Evolutionary conservation across 2,797 vertebrate species (phyloP).

Genomic region (Tiaroga cobitis): DNA sequence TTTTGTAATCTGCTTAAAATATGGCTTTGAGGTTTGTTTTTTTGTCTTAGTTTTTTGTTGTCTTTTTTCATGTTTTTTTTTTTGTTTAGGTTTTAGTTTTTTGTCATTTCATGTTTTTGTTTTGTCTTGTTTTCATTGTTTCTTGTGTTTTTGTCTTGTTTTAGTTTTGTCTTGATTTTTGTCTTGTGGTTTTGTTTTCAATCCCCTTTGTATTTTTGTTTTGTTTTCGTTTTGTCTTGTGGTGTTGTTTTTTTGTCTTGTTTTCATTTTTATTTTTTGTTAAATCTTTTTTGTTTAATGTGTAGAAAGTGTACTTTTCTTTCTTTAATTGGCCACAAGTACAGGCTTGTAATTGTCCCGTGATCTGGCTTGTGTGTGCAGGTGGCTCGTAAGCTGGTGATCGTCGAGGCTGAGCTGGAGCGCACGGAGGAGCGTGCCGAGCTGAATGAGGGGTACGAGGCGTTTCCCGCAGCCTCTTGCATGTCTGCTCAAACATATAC

Average conservation of each 20-base stretch:
- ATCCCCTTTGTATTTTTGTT: not conserved
- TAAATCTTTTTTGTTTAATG: not conserved
- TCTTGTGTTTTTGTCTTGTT: not conserved
- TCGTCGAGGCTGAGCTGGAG: constrained; percentile 98
- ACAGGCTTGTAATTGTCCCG: not conserved
- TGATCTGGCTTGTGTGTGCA: constrained; percentile 60
- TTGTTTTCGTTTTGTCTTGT: not conserved
- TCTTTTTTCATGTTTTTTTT: accelerated
- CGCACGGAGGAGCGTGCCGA: constrained; percentile 97
- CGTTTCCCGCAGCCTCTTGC: constrained; percentile 5
- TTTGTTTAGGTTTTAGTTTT: too few relatives aligned
- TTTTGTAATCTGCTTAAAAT: not conserved
- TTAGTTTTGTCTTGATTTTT: not conserved
- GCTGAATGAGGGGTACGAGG: constrained; percentile 85
- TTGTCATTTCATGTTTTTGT: not conserved
- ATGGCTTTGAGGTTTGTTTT: not conserved
- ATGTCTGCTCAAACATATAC: not conserved
- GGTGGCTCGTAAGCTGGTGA: constrained; percentile 98
- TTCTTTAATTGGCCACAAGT: not conserved
- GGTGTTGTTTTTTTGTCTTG: not conserved
- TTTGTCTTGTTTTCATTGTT: not conserved
- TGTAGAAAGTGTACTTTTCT: not conserved
- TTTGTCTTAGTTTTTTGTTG: accelerated
- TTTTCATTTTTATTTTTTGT: not conserved
- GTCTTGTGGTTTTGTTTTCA: not conserved